Base-by-base conservation (phyloP, 2,797 vertebrate genomes). In the Hemibagrus guttatus region DNA sequence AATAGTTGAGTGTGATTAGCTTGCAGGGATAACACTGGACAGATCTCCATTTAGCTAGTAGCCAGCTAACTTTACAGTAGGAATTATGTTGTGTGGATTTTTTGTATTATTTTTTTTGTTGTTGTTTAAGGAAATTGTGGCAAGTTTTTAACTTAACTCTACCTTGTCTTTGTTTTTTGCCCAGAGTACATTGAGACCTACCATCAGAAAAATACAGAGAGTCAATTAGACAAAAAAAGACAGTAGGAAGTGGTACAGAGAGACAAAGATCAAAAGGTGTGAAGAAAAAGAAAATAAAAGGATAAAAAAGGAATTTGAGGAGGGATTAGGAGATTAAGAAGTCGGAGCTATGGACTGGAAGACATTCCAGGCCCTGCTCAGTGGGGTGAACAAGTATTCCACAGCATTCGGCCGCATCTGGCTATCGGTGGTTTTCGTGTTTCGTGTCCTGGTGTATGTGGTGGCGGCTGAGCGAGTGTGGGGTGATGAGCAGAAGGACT, bases 401-500 rank as follows among this genome's bases (percentile, higher is more conserved):
- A 99, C 98, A 0, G 98, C 97, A 0, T 99, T 99, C 0, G 94
- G 98, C 1, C 96, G 98, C 52, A 94, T 99, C 89, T 99, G 98
- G 98, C 96, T 99, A 84, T 99, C 98, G 0, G 96, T 99, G 89
- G 98, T 99, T 91, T 99, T 99, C 0, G 96, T 99, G 56, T 99
- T 99, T 93, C 94, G 98, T 0, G 96, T 99, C 87, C 94, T 99
- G 94, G 98, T 99, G 88, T 99, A 98, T 0, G 98, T 99, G 91
- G 98, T 99, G 91, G 98, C 98, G 0, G 98, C 98, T 0, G 98
- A 99, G 92, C 94, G 95, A 0, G 98, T 99, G 66, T 99, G 98
- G 98, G 96, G 98, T 0, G 98, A 99, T 0, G 98, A 99, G 87
- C 98, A 99, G 94, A 99, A 98, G 87, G 98, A 99, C 91, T 99